A percentile compares a stretch with the other conserved stretches of the same genome.
These are phyloP conservation scores for Aspidoscelis tigris DNA, from an alignment of 2,113 vertebrate genomes.

Conservation along the genomic window DNA sequence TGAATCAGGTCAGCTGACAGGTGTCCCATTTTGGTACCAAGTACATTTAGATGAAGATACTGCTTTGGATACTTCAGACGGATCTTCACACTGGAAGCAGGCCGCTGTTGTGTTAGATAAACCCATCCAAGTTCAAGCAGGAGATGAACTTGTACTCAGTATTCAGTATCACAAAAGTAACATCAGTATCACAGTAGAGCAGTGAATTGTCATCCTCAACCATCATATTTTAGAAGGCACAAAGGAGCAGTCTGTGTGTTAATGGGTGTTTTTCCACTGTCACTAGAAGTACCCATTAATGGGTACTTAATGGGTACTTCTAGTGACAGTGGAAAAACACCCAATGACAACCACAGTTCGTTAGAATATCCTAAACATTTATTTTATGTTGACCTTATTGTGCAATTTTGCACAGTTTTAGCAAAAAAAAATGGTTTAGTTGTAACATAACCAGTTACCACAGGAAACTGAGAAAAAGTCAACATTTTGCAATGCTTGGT, in stretches of 20 bases:
- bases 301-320: too few relatives aligned
- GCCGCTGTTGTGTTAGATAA: conserved; percentile 89
- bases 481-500: background rate
- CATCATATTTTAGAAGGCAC: background rate
- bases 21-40: conserved; percentile 95
- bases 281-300: too few relatives aligned
- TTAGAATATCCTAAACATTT: background rate
- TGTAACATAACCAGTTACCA: background rate
- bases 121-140: conserved; percentile 82
- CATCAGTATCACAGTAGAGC: conserved; percentile 84
- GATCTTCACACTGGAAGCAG: conserved; percentile 95
- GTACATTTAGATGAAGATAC: conserved; percentile 86
- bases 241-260: conserved; percentile 8
- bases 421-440: background rate
- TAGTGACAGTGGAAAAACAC: too few relatives aligned
- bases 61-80: conserved; percentile 83
- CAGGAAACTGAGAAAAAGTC: background rate
- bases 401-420: background rate
- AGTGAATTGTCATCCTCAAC: conserved; percentile 16
- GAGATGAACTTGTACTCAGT: conserved; percentile 82
- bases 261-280: background rate
- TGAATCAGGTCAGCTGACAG: conserved; percentile 86
- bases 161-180: conserved; percentile 92
- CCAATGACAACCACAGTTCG: too few relatives aligned
- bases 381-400: background rate